phyloP scores from a whole-genome alignment of 2,888 invertebrate species.

The Plebejus melissa region DNA sequence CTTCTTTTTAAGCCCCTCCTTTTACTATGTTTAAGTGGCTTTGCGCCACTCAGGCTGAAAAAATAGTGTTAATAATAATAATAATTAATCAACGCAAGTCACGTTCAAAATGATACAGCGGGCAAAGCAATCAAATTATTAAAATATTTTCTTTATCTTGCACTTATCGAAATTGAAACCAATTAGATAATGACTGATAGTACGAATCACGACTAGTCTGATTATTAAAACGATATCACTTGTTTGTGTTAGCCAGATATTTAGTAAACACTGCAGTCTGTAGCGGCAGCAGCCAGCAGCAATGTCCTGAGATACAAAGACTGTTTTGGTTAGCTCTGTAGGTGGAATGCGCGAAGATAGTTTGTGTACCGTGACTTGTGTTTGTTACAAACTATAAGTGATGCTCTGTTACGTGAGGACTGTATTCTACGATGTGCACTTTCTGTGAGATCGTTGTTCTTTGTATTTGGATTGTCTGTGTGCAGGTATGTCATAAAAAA shows the following conservation, averaged over 20 bases:
- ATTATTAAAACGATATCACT: slow-evolving; percentile 51
- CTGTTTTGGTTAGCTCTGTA: slow-evolving; percentile 57
- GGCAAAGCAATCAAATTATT: neutral
- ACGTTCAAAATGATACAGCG: neutral
- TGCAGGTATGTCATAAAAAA: slow-evolving; percentile 29
- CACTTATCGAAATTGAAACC: slow-evolving; percentile 1
- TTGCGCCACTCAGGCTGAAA: too few relatives aligned
- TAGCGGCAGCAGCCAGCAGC: slow-evolving; percentile 55
- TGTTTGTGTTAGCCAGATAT: slow-evolving; percentile 48
- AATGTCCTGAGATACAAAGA: slow-evolving; percentile 57
- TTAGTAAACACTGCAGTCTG: slow-evolving; percentile 67
- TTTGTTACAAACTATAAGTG: slow-evolving; percentile 27
- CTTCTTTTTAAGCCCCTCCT: too few relatives aligned
- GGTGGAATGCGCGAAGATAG: slow-evolving; percentile 53
- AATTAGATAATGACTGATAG: slow-evolving; percentile 18
- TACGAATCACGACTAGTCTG: slow-evolving; percentile 43
- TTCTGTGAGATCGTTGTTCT: slow-evolving; percentile 21
- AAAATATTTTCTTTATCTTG: neutral
- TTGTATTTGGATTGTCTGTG: slow-evolving; percentile 28
- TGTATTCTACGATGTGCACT: slow-evolving; percentile 29
- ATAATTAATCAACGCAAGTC: neutral
- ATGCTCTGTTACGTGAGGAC: slow-evolving; percentile 36
- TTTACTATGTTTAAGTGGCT: too few relatives aligned
- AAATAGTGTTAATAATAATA: too few relatives aligned
- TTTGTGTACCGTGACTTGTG: slow-evolving; percentile 36